Base-by-base conservation (phyloP, 2,888 invertebrate species). In the Sphaerophoria rueppellii region DNA sequence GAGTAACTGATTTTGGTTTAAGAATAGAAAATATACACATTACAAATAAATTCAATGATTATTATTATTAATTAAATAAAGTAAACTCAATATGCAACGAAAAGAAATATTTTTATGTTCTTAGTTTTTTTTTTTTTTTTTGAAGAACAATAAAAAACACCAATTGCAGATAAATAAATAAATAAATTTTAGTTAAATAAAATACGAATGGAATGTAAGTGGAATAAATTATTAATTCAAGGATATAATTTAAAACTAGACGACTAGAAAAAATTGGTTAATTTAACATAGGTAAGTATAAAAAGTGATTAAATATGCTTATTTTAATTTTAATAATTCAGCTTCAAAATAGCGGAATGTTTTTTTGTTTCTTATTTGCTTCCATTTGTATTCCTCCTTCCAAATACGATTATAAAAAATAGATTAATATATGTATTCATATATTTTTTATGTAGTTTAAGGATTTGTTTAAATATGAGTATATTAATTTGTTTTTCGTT, bases 11-110 rank as follows among this genome's bases (percentile, higher is more conserved):
- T 40, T 63, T 54, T 58, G 48, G 57, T 72, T 82, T 77, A 52
- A 77, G 46, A 82, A 82, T 86, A 82, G 74, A 82, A 78, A 86
- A 78, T 82, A 86, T 82, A 86, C 76, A 86, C 76, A 86, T 86
- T 82, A 86, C 82, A 82, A 79, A 78, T 71, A 71, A 82, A 76
- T 73, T 48, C 46, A 86, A 82, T 74, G 72, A 78, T 60, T 40
- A 60, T 40, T 12, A 24, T 60, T 76, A 85, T 70, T 70, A 76
- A 75, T 79, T 86, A 79, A 83, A 79, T 60, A 71, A 79, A 83
- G 48, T 75, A 58, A 81, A 77, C 67, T 71, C 65, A 74, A 37
- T 73, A 50, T 71, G 72, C 75, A 86, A 86, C 54, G 72, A 65
- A 73, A 82, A 70, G 54, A 70, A 34, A 58, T 12, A 67, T 73